Evolutionary conservation across 2,888 invertebrate genomes (phyloP).

Genomic region (Amiota communis): DNA sequence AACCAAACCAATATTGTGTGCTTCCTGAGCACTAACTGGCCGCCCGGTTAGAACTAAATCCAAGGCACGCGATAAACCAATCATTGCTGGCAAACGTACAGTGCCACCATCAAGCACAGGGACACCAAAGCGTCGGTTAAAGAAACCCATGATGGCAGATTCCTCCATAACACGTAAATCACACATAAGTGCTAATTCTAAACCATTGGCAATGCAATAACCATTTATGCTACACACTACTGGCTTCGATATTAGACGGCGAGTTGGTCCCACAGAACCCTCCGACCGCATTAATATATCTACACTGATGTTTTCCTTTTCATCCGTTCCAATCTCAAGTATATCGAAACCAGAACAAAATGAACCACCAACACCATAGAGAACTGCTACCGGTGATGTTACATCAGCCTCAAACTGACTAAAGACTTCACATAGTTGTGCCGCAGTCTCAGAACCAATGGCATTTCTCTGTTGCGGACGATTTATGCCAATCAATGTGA

Average conservation of each 20-base stretch:
- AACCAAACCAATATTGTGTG: constrained; percentile 86
- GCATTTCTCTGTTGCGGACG: constrained; percentile 88
- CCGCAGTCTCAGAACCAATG: constrained; percentile 81
- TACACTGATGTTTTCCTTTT: constrained; percentile 69
- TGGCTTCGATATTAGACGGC: constrained; percentile 85
- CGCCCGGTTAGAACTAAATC: constrained; percentile 93
- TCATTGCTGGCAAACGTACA: constrained; percentile 85
- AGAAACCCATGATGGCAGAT: constrained; percentile 85
- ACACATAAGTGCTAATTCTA: constrained; percentile 92
- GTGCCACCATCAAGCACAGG: constrained; percentile 90
- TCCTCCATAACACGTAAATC: constrained; percentile 92
- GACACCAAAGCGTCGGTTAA: constrained; percentile 89
- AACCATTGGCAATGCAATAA: constrained; percentile 91
- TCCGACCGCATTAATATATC: constrained; percentile 68
- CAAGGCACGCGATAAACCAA: constrained; percentile 89
- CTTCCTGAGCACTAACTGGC: constrained; percentile 84
- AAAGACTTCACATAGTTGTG: constrained; percentile 81
- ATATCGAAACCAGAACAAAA: constrained; percentile 96
- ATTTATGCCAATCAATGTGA: constrained; percentile 90
- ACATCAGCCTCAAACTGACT: constrained; percentile 86
- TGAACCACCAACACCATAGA: constrained; percentile 93
- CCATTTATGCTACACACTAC: constrained; percentile 91
- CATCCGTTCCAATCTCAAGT: constrained; percentile 78
- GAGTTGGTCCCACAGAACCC: constrained; percentile 78
- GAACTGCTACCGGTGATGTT: constrained; percentile 80